A percentile compares a stretch with the other conserved stretches of the same genome.
phyloP scores from a whole-genome alignment of 2,888 invertebrate species.

The Ernsta delagoae region DNA sequence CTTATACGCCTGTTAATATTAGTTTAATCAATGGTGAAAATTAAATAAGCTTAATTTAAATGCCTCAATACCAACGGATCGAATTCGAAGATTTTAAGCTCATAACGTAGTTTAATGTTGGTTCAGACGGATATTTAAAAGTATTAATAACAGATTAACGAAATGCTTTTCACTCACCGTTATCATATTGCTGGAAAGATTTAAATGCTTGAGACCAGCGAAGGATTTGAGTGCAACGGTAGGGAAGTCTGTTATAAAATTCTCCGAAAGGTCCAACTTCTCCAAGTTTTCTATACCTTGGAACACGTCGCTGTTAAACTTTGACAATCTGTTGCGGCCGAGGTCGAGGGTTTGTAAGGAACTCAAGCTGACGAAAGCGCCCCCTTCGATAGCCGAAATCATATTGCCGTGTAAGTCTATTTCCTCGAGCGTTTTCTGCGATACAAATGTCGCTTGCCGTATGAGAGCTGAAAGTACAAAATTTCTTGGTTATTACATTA shows the following conservation, averaged over 20 bases:
- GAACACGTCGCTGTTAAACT: slow-evolving; percentile 94
- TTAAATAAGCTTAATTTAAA: too few relatives aligned
- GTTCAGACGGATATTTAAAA: too few relatives aligned
- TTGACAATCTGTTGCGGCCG: slow-evolving; percentile 90
- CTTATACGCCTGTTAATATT: too few relatives aligned
- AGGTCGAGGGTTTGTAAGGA: slow-evolving; percentile 89
- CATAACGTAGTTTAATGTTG: too few relatives aligned
- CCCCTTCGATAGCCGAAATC: slow-evolving; percentile 90
- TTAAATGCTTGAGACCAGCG: slow-evolving; percentile 88
- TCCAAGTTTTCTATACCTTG: slow-evolving; percentile 90
- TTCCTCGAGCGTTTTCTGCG: slow-evolving; percentile 88
- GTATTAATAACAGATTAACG: not conserved
- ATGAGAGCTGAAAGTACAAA: slow-evolving; percentile 83
- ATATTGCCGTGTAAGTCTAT: slow-evolving; percentile 93
- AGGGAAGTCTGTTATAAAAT: slow-evolving; percentile 93
- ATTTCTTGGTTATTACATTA: not conserved
- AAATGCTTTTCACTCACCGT: slow-evolving; percentile 82
- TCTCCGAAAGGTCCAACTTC: slow-evolving; percentile 93
- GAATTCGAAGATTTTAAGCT: too few relatives aligned
- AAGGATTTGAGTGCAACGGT: slow-evolving; percentile 90
- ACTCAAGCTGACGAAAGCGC: slow-evolving; percentile 88
- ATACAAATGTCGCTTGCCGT: slow-evolving; percentile 87
- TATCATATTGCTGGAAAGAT: slow-evolving; percentile 94
- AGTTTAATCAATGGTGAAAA: too few relatives aligned
- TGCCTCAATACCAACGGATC: too few relatives aligned